Conservation (phyloP, 2,888 invertebrate genomes). For the Andricus quercusramuli region DNA sequence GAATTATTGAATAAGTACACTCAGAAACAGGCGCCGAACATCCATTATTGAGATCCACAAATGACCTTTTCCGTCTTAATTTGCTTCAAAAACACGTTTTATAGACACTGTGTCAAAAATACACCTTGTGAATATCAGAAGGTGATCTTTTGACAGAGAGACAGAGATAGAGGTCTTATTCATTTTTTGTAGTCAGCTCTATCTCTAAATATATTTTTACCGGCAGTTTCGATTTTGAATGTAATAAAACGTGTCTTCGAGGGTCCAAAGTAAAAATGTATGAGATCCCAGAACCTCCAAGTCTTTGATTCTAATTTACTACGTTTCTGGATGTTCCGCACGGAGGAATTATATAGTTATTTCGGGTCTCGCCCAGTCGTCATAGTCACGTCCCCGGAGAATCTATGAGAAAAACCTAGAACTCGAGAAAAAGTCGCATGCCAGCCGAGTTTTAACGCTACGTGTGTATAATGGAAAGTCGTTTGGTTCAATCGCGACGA, state of each 20-base stretch:
- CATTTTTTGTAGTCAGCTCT: no score
- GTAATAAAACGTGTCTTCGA: conserved; percentile 2
- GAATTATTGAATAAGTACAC: conserved; percentile 17
- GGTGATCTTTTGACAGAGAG: conserved; percentile 1
- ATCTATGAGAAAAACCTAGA: neutral
- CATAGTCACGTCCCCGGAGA: conserved; percentile 25
- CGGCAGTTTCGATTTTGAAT: neutral
- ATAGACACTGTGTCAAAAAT: neutral
- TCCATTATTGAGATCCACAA: conserved; percentile 18
- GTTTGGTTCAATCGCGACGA: conserved; percentile 33
- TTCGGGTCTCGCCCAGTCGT: neutral
- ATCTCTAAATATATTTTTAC: neutral
- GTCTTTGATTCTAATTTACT: neutral
- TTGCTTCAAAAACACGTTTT: conserved; percentile 16
- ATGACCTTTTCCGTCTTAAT: neutral
- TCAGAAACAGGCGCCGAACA: neutral
- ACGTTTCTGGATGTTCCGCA: conserved; percentile 10
- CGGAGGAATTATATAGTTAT: neutral
- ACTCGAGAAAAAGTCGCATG: conserved; percentile 12
- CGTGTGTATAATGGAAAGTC: conserved; percentile 15
- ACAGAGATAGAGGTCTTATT: no score
- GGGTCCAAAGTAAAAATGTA: conserved; percentile 8
- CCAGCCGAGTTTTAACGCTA: conserved; percentile 12
- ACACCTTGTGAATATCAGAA: conserved; percentile 4
- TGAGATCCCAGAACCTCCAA: neutral